Evolutionary conservation across 2,888 invertebrate species (phyloP).

Genomic region (Tryphoninae sp.): DNA sequence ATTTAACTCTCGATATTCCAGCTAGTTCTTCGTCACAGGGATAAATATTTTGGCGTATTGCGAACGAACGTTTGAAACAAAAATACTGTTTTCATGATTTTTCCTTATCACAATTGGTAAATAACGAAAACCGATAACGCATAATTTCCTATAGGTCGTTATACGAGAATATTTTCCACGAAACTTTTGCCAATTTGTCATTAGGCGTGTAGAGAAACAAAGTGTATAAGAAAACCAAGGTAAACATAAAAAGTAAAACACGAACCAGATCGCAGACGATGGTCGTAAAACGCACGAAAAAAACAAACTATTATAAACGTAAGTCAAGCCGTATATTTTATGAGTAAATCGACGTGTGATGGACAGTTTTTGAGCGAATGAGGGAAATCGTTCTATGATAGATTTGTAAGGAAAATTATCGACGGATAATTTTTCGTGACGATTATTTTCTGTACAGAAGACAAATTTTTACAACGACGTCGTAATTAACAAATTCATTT

Average conservation of each 20-base stretch:
- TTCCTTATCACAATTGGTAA: not conserved
- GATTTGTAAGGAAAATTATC: conserved; percentile 13
- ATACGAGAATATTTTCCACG: not conserved
- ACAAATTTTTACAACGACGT: not conserved
- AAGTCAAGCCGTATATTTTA: not conserved
- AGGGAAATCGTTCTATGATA: not conserved
- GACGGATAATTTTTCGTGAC: conserved; percentile 1
- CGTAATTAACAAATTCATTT: not conserved
- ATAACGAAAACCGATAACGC: not conserved
- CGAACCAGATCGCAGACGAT: not conserved
- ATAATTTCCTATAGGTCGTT: conserved; percentile 6
- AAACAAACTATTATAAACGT: not conserved
- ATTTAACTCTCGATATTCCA: conserved; percentile 10
- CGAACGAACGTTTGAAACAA: not conserved
- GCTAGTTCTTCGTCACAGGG: conserved; percentile 1
- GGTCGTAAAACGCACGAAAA: not conserved
- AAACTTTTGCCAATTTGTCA: conserved; percentile 8
- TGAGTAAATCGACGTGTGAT: not conserved
- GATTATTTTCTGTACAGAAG: conserved; percentile 5
- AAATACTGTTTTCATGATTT: conserved; percentile 10
- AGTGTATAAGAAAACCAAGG: not conserved
- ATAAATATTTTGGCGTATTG: conserved; percentile 17
- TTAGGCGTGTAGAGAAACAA: not conserved
- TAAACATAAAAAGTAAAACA: not conserved
- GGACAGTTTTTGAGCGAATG: not conserved